These are phyloP conservation scores for Phaethon lepturus DNA, from an alignment of 2,113 vertebrate species.

Conservation along the genomic window DNA sequence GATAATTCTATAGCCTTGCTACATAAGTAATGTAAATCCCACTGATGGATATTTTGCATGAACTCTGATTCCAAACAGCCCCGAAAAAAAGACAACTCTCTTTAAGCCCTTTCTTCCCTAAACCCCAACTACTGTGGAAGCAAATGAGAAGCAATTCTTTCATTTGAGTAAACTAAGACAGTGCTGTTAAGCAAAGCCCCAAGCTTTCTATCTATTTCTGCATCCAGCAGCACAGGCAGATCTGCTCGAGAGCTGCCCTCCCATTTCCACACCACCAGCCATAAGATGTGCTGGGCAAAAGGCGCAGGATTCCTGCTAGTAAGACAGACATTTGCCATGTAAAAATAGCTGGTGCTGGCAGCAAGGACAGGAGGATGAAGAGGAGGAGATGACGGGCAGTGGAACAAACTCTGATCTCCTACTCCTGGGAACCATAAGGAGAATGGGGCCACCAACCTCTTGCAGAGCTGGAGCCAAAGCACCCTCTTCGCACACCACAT, in stretches of 20 bases:
- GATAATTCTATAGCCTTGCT: constrained; percentile 4
- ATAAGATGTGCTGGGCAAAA: neutral
- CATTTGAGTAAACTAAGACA: no score
- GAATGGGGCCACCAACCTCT: neutral
- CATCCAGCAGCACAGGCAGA: no score
- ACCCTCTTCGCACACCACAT: rapidly evolving
- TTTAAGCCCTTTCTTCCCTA: neutral
- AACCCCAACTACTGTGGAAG: neutral
- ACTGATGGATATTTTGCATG: neutral
- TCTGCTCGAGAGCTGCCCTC: no score
- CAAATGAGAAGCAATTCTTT: neutral
- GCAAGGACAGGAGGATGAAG: neutral
- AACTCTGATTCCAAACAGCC: neutral
- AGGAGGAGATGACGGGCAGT: neutral
- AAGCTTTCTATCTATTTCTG: no score
- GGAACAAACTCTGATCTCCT: neutral
- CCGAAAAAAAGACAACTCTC: neutral
- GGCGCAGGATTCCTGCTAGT: neutral
- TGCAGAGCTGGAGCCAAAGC: neutral
- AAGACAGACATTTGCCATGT: rapidly evolving
- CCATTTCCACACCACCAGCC: neutral
- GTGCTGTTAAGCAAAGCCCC: neutral
- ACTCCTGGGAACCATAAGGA: neutral
- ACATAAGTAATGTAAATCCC: constrained; percentile 7
- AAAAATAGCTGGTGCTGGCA: neutral